Evolutionary conservation across 2,888 invertebrate genomes (phyloP).

Genomic region (Meloe dianella): DNA sequence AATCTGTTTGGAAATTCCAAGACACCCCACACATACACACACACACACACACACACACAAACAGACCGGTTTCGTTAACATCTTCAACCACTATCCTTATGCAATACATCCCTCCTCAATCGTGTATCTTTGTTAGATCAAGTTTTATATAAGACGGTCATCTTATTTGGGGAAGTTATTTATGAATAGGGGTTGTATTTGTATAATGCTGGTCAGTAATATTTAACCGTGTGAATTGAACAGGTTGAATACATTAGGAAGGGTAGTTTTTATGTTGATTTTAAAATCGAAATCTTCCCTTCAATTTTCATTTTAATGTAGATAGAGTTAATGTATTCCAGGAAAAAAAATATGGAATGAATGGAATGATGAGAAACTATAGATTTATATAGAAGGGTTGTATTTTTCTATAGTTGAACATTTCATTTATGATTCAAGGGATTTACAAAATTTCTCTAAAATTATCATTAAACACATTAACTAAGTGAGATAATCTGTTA

Average conservation of each 20-base stretch:
- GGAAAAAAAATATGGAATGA: constrained; percentile 40
- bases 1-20: not conserved
- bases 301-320: constrained; percentile 52
- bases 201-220: constrained; percentile 42
- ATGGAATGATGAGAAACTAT: constrained; percentile 40
- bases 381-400: constrained; percentile 13
- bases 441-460: not conserved
- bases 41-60: too few species aligned
- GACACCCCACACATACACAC: too few species aligned
- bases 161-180: constrained; percentile 7
- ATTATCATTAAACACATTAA: not conserved
- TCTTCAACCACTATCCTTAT: not conserved
- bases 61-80: not conserved
- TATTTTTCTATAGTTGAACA: not conserved
- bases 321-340: constrained; percentile 42
- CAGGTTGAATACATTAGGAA: constrained; percentile 51
- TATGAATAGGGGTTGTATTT: not conserved
- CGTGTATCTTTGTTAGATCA: not conserved
- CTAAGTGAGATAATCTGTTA: constrained; percentile 4
- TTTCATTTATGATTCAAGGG: not conserved
- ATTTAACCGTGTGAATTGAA: constrained; percentile 52
- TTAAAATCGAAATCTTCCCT: constrained; percentile 29
- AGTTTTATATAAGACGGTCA: constrained; percentile 5
- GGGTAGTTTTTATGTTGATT: not conserved
- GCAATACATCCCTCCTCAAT: not conserved